Conservation (phyloP, 37 sponge, comb jelly and placozoan species). For the Axinella damicornis region DNA sequence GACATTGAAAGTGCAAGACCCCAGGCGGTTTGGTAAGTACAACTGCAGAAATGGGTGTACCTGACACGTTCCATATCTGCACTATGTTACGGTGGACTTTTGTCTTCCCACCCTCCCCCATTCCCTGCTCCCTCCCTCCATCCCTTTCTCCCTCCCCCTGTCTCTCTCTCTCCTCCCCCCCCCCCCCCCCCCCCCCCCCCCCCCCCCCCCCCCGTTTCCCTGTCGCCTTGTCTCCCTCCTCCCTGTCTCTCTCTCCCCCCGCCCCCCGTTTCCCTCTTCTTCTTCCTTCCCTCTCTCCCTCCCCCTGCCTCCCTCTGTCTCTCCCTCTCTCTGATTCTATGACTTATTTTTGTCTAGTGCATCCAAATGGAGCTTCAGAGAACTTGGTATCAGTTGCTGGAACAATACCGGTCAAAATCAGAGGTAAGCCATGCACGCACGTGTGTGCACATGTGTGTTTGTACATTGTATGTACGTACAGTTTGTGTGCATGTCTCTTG, state of each 20-base stretch:
- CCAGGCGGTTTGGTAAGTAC: constrained; percentile 36
- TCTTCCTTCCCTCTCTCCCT: neutral
- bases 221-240: no score
- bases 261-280: neutral
- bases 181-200: neutral
- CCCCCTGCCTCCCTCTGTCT: neutral
- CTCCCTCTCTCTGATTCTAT: no score
- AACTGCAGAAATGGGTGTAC: no score
- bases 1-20: constrained; percentile 35
- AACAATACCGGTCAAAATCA: constrained; percentile 86
- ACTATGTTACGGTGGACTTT: no score
- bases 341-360: constrained; percentile 36
- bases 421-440: constrained; percentile 40
- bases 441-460: no score
- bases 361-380: constrained; percentile 51
- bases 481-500: no score
- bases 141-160: no score
- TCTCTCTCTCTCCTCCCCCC: neutral
- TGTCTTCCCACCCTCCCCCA: neutral
- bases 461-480: no score
- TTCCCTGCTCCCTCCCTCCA: neutral
- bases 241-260: neutral
- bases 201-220: neutral
- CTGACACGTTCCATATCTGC: no score
- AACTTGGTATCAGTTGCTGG: constrained; percentile 69